Base-by-base conservation (phyloP, 1,140 invertebrate genomes). In the Drosophila saltans region DNA sequence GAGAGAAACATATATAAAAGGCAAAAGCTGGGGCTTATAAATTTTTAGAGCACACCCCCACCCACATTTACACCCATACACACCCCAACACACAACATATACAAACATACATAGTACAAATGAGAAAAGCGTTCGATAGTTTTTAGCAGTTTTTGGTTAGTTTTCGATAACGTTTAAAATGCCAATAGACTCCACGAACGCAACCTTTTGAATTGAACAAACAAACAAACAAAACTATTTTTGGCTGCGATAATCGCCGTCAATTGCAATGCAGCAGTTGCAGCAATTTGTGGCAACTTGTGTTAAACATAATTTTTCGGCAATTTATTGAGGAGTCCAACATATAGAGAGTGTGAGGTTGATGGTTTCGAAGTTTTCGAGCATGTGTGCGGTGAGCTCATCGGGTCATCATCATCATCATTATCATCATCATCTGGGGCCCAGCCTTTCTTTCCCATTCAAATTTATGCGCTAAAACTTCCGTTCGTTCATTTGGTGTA, bases 401-500 rank as follows among this genome's bases (percentile, higher is more conserved):
- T 85, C 74, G 63, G 73, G 3, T 36, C 33, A 36, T 36, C 33
- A 36, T 36, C 33, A 36, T 36, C 6, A 36, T 36, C 33, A 36
- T 7, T 7, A 36, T 36, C 33, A 36, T 36, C 33, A 36, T 36
- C 33, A 45, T 26, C 39, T 40, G 66, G 63, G 66, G 58, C 61
- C 36, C 64, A 67, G 57, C 79, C 71, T 62, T 72, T 71, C 75
- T 43, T 77, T 48, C 16, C 45, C 21, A 83, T 67, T 89, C 70
- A 88, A 89, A 89, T 86, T 86, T 86, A 89, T 86, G 83, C 83
- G 80, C 84, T 80, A 83, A 86, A 83, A 89, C 84, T 86, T 86
- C 83, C 83, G 83, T 74, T 86, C 70, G 83, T 74, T 86, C 70
- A 74, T 77, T 82, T 88, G 72, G 76, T 62, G 68, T 69, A 69